Conservation (phyloP, 1,140 invertebrate species). For the Drosophila sp. region DNA sequence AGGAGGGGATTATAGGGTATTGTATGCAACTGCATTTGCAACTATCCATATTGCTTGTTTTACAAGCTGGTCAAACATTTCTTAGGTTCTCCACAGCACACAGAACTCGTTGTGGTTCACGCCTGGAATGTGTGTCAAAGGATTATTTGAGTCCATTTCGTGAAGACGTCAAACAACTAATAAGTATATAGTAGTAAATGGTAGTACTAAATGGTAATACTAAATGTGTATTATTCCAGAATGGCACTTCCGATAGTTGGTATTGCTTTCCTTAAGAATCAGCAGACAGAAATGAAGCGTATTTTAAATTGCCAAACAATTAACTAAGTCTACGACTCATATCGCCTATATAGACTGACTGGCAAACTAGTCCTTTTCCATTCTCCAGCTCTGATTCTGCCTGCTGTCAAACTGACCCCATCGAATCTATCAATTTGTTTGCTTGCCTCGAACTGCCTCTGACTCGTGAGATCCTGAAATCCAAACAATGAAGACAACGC, state of each 20-base stretch:
- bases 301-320: too few species aligned
- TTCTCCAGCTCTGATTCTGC: background rate
- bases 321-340: slow-evolving; percentile 24
- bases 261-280: too few species aligned
- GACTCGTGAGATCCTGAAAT: slow-evolving; percentile 30
- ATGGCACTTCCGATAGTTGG: too few species aligned
- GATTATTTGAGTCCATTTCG: too few species aligned
- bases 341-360: too few species aligned
- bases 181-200: too few species aligned
- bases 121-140: background rate
- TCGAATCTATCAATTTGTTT: slow-evolving; percentile 25
- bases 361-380: too few species aligned
- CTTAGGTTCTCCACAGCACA: background rate
- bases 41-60: background rate
- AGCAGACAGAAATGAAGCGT: too few species aligned
- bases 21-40: background rate
- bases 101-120: background rate
- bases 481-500: slow-evolving; percentile 49
- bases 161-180: too few species aligned
- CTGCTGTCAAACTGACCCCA: background rate
- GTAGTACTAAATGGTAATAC: too few species aligned
- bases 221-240: too few species aligned
- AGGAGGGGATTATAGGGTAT: background rate
- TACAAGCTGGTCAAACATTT: slow-evolving; percentile 1
- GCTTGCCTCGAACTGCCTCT: slow-evolving; percentile 22